Base-by-base conservation (phyloP, 2,113 vertebrate species). In the Oryzias celebensis region DNA sequence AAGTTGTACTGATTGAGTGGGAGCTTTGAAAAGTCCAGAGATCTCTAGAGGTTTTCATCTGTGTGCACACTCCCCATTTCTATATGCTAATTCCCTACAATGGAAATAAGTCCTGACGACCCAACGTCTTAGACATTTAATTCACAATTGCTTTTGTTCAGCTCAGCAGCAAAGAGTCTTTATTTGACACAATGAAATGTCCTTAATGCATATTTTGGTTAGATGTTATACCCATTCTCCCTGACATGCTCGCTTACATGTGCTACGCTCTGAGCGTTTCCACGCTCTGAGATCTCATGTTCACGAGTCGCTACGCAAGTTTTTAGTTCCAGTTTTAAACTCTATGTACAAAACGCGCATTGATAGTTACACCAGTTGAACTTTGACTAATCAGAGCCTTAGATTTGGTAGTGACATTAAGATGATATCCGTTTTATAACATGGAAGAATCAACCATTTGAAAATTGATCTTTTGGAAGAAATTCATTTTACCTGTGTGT, bases 41-140 rank as follows among this genome's bases (percentile, higher is more conserved):
- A 24, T 59, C 59, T 74, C 57, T 28, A 2, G 63, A 62, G 66
- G 56, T 43, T 46, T 65, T 58, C 23, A 62, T 63, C 42, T 20
- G 61, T 4, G 49, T 73, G 58, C 71, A 68, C 7, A 6, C 48
- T 22, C 18, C 45, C 43, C n/a, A 52, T 42, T 61, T 55, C 47
- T 64, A 50, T 55, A 59, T 75, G 63, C 12, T 49, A 50, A 56
- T 74, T 14, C 36, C 26, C 18, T 2, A 14, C 58, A 23, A 52
- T 23, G 47, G 22, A 71, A 57, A 65, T 26, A 58, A 16, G 52
- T 26, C 13, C 52, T 31, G 12, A 58, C 17, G 52, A 54, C 18
- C 6, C 52, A 24, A 15, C 31, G 42, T 41, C 47, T 49, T 17
- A 17, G 31, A 7, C 23, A 44, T 17, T 67, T 49, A 31, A 61